Evolutionary conservation across 1,140 invertebrate species (phyloP).

Genomic region (Pachypsylla venusta): DNA sequence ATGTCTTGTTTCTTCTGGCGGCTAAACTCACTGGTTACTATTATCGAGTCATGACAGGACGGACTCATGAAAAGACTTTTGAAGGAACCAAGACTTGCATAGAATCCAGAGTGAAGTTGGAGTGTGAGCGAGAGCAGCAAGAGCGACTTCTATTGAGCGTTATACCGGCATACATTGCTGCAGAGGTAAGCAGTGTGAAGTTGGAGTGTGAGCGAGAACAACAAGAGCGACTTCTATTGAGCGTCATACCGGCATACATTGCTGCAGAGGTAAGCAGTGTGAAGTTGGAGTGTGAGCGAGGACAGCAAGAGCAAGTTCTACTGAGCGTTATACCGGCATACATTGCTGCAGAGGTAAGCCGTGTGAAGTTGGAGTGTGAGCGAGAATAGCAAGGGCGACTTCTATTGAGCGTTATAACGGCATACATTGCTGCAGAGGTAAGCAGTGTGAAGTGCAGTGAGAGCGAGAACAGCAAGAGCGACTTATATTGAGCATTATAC

Average conservation of each 20-base stretch:
- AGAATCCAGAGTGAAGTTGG: constrained; percentile 77
- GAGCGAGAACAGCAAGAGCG: constrained; percentile 85
- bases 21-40: constrained; percentile 68
- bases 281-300: constrained; percentile 79
- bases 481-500: constrained; percentile 78
- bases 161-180: constrained; percentile 83
- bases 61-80: constrained; percentile 69
- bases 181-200: constrained; percentile 69
- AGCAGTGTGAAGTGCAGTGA: constrained; percentile 76
- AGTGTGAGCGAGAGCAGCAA: constrained; percentile 82
- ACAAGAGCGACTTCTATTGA: constrained; percentile 76
- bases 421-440: constrained; percentile 80
- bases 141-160: constrained; percentile 81
- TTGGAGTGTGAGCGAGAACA: constrained; percentile 83
- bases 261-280: constrained; percentile 73
- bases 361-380: constrained; percentile 78
- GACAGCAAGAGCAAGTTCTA: constrained; percentile 79
- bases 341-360: constrained; percentile 68
- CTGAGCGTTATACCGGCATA: constrained; percentile 87
- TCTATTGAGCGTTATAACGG: constrained; percentile 80
- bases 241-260: constrained; percentile 85
- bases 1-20: constrained; percentile 55
- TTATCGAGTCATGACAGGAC: constrained; percentile 70
- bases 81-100: constrained; percentile 76
- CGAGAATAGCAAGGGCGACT: constrained; percentile 82